These are phyloP conservation scores for Enteromius thamalakanensis DNA, from an alignment of 2,797 vertebrate genomes.

Conservation along the genomic window DNA sequence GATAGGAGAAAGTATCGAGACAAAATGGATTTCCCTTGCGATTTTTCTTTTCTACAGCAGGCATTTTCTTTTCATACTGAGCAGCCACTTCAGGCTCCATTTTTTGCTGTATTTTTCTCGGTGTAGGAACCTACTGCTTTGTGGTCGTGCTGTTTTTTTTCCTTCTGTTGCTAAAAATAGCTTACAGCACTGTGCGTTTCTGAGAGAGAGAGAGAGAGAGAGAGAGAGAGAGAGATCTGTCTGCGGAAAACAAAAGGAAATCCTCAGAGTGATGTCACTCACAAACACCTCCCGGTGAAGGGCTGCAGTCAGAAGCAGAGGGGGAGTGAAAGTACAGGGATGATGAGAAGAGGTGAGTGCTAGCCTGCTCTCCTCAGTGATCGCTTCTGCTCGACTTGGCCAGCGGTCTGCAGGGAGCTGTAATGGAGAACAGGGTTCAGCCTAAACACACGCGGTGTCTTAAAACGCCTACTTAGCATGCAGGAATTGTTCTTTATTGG, in stretches of 20 bases:
- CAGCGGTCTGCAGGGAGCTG: conserved; percentile 47
- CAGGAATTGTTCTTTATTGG: not conserved
- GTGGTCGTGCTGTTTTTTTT: conserved; percentile 43
- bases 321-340: conserved; percentile 1
- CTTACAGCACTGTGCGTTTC: conserved; percentile 14
- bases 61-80: not conserved
- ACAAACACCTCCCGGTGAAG: conserved; percentile 42
- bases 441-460: conserved; percentile 18
- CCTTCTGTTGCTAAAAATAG: conserved; percentile 54
- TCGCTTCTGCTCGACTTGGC: conserved; percentile 70
- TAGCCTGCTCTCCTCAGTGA: conserved; percentile 33
- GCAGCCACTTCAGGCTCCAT: conserved; percentile 1
- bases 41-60: conserved; percentile 2
- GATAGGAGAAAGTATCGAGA: not conserved
- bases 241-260: conserved; percentile 67
- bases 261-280: conserved; percentile 75
- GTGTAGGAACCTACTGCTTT: conserved; percentile 45
- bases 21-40: not conserved
- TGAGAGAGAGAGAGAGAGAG: conserved; percentile 26
- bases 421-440: conserved; percentile 27
- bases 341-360: conserved; percentile 28
- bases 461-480: conserved; percentile 46
- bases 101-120: conserved; percentile 43
- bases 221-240: conserved; percentile 35
- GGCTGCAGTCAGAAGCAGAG: conserved; percentile 30